Percentiles rank a stretch among this genome's conserved stretches.
phyloP scores from a whole-genome alignment of 2,888 invertebrate species.

The Vandiemenella viatica region DNA sequence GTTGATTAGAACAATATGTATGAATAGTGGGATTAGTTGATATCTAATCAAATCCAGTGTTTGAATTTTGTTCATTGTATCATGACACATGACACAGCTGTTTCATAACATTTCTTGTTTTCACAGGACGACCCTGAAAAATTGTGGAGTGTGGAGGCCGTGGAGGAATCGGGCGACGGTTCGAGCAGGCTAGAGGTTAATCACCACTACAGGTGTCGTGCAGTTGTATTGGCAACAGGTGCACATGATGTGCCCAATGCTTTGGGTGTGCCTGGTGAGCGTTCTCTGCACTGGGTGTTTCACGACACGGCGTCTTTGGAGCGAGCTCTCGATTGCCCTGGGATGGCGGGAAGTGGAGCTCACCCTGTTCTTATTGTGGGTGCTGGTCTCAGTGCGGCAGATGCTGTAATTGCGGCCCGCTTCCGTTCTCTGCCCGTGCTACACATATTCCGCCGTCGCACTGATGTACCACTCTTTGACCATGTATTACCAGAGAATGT shows the following conservation, averaged over 20 bases:
- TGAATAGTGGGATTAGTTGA: too few relatives aligned
- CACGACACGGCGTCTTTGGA: conserved; percentile 46
- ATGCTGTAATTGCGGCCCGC: conserved; percentile 62
- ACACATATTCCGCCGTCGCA: conserved; percentile 57
- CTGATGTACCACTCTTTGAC: conserved; percentile 41
- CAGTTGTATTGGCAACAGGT: conserved; percentile 68
- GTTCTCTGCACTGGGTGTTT: conserved; percentile 37
- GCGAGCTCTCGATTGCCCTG: conserved; percentile 24
- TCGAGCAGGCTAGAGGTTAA: too few relatives aligned
- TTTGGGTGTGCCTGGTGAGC: conserved; percentile 45
- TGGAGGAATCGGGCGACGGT: too few relatives aligned
- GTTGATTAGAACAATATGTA: too few relatives aligned
- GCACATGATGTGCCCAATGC: conserved; percentile 59
- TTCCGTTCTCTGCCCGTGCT: conserved; percentile 48
- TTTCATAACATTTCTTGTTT: too few relatives aligned
- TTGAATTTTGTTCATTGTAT: too few relatives aligned
- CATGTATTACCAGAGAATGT: conserved; percentile 49
- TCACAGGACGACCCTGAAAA: too few relatives aligned
- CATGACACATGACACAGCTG: too few relatives aligned
- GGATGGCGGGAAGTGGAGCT: too few relatives aligned
- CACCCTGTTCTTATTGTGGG: conserved; percentile 68
- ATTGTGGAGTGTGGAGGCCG: too few relatives aligned
- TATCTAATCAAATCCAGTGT: too few relatives aligned
- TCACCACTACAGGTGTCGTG: too few relatives aligned
- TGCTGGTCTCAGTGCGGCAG: conserved; percentile 80